phyloP scores from a whole-genome alignment of 2,797 vertebrate species.

The Danio jaintianensis region DNA sequence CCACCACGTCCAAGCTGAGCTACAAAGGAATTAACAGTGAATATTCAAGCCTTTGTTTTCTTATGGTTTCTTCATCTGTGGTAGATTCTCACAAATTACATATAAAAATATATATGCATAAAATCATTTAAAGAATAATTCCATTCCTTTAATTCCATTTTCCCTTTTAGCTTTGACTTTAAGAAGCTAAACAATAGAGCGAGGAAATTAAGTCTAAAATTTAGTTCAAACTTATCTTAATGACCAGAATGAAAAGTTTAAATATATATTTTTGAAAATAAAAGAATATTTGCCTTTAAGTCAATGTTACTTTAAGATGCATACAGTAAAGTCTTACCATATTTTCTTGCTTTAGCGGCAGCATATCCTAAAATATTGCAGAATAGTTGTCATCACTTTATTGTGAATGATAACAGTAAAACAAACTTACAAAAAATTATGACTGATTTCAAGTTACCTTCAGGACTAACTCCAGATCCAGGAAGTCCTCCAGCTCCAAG shows the following conservation, averaged over 20 bases:
- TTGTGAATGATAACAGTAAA: conserved; percentile 1
- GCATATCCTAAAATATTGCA: conserved; percentile 67
- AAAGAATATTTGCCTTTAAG: neutral
- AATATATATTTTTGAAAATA: no score
- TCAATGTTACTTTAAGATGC: neutral
- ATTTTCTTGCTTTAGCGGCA: conserved; percentile 77
- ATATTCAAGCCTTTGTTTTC: neutral
- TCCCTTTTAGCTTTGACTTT: neutral
- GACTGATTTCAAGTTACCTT: conserved; percentile 42
- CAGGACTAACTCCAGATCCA: conserved; percentile 41
- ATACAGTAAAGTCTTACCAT: conserved; percentile 63
- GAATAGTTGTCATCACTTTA: neutral
- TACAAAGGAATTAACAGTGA: conserved; percentile 44
- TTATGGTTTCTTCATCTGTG: neutral
- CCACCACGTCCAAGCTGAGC: conserved; percentile 64
- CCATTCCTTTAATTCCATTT: neutral
- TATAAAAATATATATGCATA: neutral
- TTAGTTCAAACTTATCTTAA: neutral
- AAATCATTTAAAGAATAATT: no score
- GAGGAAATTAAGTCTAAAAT: neutral
- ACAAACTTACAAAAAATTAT: neutral
- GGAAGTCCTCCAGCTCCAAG: conserved; percentile 36
- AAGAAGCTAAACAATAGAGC: neutral
- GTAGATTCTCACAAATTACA: neutral
- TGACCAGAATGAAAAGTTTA: no score